Conservation (phyloP, 1,140 invertebrate genomes). For the Dermatophagoides farinae region DNA sequence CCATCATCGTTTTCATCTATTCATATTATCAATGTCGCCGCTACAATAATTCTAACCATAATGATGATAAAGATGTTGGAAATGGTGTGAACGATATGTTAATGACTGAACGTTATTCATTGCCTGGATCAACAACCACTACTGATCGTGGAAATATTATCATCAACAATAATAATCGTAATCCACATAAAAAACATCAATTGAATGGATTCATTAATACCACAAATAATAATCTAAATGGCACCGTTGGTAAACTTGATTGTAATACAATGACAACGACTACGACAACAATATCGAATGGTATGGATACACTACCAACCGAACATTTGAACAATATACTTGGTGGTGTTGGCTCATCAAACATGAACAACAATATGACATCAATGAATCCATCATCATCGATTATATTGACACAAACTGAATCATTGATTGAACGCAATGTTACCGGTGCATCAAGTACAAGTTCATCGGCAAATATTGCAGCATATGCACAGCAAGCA, state of each 20-base stretch:
- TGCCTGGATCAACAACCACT: neutral
- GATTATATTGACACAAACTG: neutral
- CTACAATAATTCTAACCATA: neutral
- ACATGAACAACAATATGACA: no score
- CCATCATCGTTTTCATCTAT: neutral
- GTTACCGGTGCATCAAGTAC: neutral
- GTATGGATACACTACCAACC: neutral
- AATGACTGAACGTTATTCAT: neutral
- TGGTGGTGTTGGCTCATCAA: neutral
- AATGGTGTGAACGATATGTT: neutral
- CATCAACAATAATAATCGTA: neutral
- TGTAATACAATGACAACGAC: slow-evolving; percentile 1
- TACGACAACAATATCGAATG: neutral
- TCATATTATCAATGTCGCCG: neutral
- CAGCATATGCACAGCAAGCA: slow-evolving; percentile 49
- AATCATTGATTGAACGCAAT: slow-evolving; percentile 2
- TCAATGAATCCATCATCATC: neutral
- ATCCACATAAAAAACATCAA: neutral
- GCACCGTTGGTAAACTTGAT: neutral
- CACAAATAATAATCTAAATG: neutral
- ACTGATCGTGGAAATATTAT: neutral
- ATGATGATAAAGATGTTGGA: neutral
- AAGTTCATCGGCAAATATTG: slow-evolving; percentile 1
- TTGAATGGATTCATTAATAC: neutral
- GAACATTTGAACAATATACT: neutral